Percentiles rank a stretch among this genome's conserved stretches.
Evolutionary conservation across 2,797 vertebrate genomes (phyloP).

Genomic region (Chelon labrosus): DNA sequence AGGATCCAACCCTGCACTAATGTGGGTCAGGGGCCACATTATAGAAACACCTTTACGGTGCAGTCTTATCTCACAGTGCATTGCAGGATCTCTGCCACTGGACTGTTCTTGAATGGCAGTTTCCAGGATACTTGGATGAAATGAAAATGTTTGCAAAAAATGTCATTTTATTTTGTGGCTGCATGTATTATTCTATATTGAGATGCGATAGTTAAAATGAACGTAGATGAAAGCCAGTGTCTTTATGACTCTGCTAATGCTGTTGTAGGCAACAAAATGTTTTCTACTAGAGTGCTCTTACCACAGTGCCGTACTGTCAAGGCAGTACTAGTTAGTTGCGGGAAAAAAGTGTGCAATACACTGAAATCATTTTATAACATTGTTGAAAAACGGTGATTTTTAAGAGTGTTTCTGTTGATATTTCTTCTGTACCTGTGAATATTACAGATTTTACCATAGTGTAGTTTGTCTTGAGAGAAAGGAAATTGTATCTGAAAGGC

Average conservation of each 20-base stretch:
- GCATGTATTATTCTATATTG: neutral
- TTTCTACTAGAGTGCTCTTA: no score
- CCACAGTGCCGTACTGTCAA: no score
- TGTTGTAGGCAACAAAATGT: no score
- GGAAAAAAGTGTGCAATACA: no score
- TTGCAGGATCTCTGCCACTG: slow-evolving; percentile 35
- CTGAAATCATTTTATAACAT: no score
- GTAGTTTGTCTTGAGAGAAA: no score
- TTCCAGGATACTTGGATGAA: slow-evolving; percentile 17
- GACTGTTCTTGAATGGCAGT: slow-evolving; percentile 15
- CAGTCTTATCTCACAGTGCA: slow-evolving; percentile 52
- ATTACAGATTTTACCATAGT: no score
- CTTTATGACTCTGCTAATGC: no score
- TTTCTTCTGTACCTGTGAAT: neutral
- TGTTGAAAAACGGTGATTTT: neutral
- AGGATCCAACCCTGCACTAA: slow-evolving; percentile 68
- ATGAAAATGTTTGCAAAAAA: slow-evolving; percentile 2
- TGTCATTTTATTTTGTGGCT: neutral
- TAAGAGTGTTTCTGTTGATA: neutral
- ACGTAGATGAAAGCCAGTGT: neutral
- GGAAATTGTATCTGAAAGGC: neutral
- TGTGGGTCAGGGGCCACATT: slow-evolving; percentile 73
- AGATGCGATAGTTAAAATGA: neutral
- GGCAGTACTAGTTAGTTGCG: no score
- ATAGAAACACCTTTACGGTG: slow-evolving; percentile 59